Conservation (phyloP, 2,888 invertebrate species). For the Drosophila ustulata region DNA sequence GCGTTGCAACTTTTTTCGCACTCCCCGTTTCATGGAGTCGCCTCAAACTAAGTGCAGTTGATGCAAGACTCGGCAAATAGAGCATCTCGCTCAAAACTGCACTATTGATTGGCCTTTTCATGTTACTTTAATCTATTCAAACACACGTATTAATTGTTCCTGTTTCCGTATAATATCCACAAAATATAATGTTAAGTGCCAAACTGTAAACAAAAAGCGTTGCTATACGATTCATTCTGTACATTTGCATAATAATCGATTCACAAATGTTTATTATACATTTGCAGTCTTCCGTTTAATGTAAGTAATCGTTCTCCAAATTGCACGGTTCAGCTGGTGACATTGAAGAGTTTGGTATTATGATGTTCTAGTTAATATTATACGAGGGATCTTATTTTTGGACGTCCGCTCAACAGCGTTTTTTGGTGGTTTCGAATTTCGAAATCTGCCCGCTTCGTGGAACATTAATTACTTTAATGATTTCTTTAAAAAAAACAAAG, state of each 20-base stretch:
- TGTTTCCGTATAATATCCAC: constrained; percentile 35
- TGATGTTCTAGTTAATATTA: constrained; percentile 45
- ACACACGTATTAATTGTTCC: constrained; percentile 5
- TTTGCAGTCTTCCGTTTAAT: background rate
- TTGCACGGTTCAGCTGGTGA: background rate
- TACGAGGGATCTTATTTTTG: constrained; percentile 23
- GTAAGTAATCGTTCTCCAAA: no score
- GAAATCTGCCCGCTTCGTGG: constrained; percentile 53
- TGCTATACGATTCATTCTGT: background rate
- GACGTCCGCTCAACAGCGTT: constrained; percentile 42
- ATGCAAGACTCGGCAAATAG: constrained; percentile 22
- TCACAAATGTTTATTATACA: background rate
- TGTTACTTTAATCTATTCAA: constrained; percentile 22
- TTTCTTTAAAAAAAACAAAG: constrained; percentile 41
- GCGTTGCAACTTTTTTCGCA: constrained; percentile 6
- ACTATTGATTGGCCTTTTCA: constrained; percentile 26
- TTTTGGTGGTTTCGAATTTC: constrained; percentile 21
- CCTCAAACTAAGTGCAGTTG: constrained; percentile 21
- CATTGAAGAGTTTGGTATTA: background rate
- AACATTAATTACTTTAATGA: constrained; percentile 71
- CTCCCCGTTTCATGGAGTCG: constrained; percentile 21
- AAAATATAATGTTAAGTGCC: constrained; percentile 22
- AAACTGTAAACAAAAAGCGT: background rate
- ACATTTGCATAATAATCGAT: background rate
- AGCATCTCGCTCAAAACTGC: constrained; percentile 13